Evolutionary conservation across 2,113 vertebrate genomes (phyloP).

Genomic region (Oryzias melastigma): DNA sequence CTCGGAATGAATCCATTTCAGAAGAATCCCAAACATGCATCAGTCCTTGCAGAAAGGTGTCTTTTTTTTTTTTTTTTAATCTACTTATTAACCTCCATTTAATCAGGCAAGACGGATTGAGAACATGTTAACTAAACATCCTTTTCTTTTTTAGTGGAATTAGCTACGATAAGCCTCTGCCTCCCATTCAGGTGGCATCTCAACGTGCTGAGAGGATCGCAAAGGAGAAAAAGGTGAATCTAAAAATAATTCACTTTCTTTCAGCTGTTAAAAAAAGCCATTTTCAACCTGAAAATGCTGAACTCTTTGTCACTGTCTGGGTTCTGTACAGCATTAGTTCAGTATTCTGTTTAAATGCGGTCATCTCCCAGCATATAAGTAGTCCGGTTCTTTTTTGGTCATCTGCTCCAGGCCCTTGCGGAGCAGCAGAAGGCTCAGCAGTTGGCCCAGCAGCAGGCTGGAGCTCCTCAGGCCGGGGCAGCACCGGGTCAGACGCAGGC

Average conservation of each 20-base stretch:
- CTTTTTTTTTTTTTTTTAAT: not conserved
- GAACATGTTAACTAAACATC: not conserved
- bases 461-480: slow-evolving; percentile 70
- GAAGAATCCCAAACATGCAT: slow-evolving; percentile 93
- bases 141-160: slow-evolving; percentile 79
- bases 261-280: not conserved
- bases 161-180: slow-evolving; percentile 90
- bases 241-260: not conserved
- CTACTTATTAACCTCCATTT: not conserved
- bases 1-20: slow-evolving; percentile 94
- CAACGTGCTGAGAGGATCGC: slow-evolving; percentile 90
- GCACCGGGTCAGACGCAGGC: slow-evolving; percentile 74
- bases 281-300: too few species aligned
- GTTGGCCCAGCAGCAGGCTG: slow-evolving; percentile 79
- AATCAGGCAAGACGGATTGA: too few species aligned
- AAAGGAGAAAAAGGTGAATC: slow-evolving; percentile 85
- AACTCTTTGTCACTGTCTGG: too few species aligned
- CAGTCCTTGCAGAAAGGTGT: slow-evolving; percentile 89
- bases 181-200: slow-evolving; percentile 89
- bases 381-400: not conserved
- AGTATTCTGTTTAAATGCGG: too few species aligned
- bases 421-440: slow-evolving; percentile 89
- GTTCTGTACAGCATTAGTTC: too few species aligned
- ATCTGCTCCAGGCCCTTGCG: slow-evolving; percentile 79
- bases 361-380: too few species aligned